phyloP scores from a whole-genome alignment of 2,888 invertebrate species.

The Drosophila subquinaria region DNA sequence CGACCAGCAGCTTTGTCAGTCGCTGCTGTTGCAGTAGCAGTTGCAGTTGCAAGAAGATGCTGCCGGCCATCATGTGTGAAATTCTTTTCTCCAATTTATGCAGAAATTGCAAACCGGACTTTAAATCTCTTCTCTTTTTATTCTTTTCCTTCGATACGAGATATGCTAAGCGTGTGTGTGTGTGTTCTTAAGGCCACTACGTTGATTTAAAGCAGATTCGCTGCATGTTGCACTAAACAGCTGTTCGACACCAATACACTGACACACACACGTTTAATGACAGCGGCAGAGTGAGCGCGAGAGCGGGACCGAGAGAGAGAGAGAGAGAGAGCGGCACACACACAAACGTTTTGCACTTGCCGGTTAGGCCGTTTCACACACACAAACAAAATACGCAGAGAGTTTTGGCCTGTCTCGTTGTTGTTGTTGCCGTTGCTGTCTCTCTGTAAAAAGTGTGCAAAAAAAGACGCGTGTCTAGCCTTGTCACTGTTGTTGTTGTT shows the following conservation, averaged over 20 bases:
- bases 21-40: conserved; percentile 13
- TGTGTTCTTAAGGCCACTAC: conserved; percentile 15
- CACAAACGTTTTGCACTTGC: conserved; percentile 52
- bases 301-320: conserved; percentile 3
- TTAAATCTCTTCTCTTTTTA: conserved; percentile 15
- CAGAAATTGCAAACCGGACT: conserved; percentile 33
- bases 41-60: conserved; percentile 19
- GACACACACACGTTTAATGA: conserved; percentile 35
- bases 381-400: conserved; percentile 50
- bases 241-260: conserved; percentile 70
- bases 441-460: conserved; percentile 46
- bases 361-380: conserved; percentile 47
- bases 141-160: conserved; percentile 6
- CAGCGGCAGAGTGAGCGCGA: conserved; percentile 13
- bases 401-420: conserved; percentile 17
- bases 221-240: conserved; percentile 74
- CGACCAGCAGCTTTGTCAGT: conserved; percentile 52
- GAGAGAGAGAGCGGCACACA: conserved; percentile 38
- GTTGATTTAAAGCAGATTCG: conserved; percentile 47
- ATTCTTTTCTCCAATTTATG: conserved; percentile 40
- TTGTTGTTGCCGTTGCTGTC: conserved; percentile 21
- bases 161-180: conserved; percentile 11
- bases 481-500: conserved; percentile 32
- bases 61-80: conserved; percentile 54
- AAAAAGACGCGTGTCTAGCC: conserved; percentile 55